Evolutionary conservation across 2,113 vertebrate species (phyloP), one percentile per base, ranked within the genome.

Genomic region (Eulemur macaco): DNA sequence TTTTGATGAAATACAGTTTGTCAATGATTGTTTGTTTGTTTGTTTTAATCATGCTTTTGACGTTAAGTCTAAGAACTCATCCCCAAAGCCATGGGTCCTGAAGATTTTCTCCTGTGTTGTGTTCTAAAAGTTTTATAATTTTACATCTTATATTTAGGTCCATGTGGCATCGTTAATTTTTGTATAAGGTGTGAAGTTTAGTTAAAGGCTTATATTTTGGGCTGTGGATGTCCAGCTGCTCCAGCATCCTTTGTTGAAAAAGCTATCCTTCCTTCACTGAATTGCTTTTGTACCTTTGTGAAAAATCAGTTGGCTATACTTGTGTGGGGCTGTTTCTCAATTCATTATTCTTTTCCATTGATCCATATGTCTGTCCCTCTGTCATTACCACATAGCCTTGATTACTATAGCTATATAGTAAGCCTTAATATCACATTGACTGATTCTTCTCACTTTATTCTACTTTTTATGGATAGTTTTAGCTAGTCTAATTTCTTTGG

Each of bases 1-100:
- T 81, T 86, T 73, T 60, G 31, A 60, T 77, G 34, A 89, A 74
- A 47, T 78, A n/a, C 86, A 78, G n/a, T 86, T 91, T 91, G 73
- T 60, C 17, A 47, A 1, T 50, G 31, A 66, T 91, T 90, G 42
- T 34, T 56, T n/a, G 34, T 64, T 54, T 91, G 23, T 66, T 54
- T 91, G 23, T 66, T 86, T 94, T 47, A 52, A 29, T n/a, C 54
- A 52, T 63, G 15, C 2, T 89, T 94, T 64, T 73, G 27, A 7
- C 82, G n/a, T 82, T 21, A 86, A 69, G 34, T 85, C 73, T 78
- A 50, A 78, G 6, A 52, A 73, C 21, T 91, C n/a, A 78, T 58
- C 21, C 42, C 5, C 42, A 60, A 91, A 78, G 34, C 60, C 42
- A 8, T 86, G 39, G 5, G 15, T 69, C 39, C n/a, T 91, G 1